Evolutionary conservation across 2,797 vertebrate genomes (phyloP).

Genomic region (Apogon hyalosoma): DNA sequence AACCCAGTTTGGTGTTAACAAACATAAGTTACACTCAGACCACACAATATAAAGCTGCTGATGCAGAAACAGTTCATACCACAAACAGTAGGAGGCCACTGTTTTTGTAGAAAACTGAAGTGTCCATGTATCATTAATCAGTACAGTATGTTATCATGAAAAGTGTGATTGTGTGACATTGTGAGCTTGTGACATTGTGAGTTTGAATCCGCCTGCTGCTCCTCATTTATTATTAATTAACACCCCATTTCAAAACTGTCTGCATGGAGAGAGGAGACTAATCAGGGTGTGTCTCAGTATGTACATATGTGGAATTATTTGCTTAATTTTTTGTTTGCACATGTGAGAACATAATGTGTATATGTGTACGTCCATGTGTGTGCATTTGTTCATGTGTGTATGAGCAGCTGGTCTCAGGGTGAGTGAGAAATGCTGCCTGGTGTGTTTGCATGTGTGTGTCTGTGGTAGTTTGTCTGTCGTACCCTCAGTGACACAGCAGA

Average conservation of each 20-base stretch:
- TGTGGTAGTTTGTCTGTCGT: slow-evolving; percentile 26
- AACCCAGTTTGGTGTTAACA: too few species aligned
- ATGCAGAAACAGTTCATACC: neutral
- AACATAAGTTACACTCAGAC: too few species aligned
- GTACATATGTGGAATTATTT: slow-evolving; percentile 17
- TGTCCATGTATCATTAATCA: slow-evolving; percentile 3
- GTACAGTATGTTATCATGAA: neutral
- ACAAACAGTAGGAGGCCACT: neutral
- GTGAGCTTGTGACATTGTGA: slow-evolving; percentile 25
- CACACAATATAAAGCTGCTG: neutral
- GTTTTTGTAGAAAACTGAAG: neutral
- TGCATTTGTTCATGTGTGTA: slow-evolving; percentile 7
- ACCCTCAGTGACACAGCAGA: slow-evolving; percentile 59
- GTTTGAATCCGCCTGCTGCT: slow-evolving; percentile 40
- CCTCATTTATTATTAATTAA: slow-evolving; percentile 67
- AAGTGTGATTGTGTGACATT: slow-evolving; percentile 14
- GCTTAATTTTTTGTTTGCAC: slow-evolving; percentile 21
- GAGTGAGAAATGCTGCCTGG: slow-evolving; percentile 47
- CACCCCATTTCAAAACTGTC: slow-evolving; percentile 36
- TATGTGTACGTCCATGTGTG: neutral
- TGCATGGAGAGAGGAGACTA: slow-evolving; percentile 17
- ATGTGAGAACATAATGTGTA: slow-evolving; percentile 3
- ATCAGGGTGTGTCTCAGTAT: slow-evolving; percentile 41
- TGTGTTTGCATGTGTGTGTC: slow-evolving; percentile 15
- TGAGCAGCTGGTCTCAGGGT: slow-evolving; percentile 51